These are phyloP conservation scores for Nothobranchius kuhntae DNA, from an alignment of 2,113 vertebrate genomes.

Conservation along the genomic window DNA sequence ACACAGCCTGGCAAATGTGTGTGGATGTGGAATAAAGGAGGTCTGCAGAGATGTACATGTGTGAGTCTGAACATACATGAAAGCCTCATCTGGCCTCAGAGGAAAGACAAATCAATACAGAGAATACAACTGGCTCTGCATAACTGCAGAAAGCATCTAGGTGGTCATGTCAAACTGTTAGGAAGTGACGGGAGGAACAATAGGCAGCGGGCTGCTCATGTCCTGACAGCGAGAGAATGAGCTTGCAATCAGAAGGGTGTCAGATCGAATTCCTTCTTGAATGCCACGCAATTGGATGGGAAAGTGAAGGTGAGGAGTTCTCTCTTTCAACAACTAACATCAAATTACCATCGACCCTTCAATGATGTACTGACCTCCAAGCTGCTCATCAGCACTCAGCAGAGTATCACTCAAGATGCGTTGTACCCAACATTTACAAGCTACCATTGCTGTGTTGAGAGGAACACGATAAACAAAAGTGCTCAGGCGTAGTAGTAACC, in stretches of 20 bases:
- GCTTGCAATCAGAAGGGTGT: slow-evolving; percentile 55
- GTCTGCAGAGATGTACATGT: slow-evolving; percentile 4
- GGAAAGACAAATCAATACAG: slow-evolving; percentile 14
- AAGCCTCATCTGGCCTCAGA: neutral
- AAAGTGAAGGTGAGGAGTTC: slow-evolving; percentile 57
- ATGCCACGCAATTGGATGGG: slow-evolving; percentile 35
- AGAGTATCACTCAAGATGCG: slow-evolving; percentile 16
- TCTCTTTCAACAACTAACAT: slow-evolving; percentile 52
- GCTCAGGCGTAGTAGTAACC: neutral
- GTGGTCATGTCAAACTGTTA: slow-evolving; percentile 4
- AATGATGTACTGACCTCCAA: slow-evolving; percentile 51
- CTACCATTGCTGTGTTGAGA: neutral
- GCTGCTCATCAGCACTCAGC: slow-evolving; percentile 20
- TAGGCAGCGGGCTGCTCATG: slow-evolving; percentile 13
- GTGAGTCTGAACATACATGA: slow-evolving; percentile 2
- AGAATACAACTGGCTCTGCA: neutral
- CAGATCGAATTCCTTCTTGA: slow-evolving; percentile 55
- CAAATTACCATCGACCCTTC: slow-evolving; percentile 55
- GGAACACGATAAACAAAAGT: neutral
- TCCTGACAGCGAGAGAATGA: slow-evolving; percentile 50
- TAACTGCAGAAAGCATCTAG: slow-evolving; percentile 6
- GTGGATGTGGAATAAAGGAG: slow-evolving; percentile 6
- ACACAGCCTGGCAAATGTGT: slow-evolving; percentile 11
- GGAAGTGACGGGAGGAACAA: slow-evolving; percentile 48
- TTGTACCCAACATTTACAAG: slow-evolving; percentile 22